These are phyloP conservation scores for Rambutsinella grinnellia DNA, from an alignment of 2,888 invertebrate genomes.

Conservation along the genomic window DNA sequence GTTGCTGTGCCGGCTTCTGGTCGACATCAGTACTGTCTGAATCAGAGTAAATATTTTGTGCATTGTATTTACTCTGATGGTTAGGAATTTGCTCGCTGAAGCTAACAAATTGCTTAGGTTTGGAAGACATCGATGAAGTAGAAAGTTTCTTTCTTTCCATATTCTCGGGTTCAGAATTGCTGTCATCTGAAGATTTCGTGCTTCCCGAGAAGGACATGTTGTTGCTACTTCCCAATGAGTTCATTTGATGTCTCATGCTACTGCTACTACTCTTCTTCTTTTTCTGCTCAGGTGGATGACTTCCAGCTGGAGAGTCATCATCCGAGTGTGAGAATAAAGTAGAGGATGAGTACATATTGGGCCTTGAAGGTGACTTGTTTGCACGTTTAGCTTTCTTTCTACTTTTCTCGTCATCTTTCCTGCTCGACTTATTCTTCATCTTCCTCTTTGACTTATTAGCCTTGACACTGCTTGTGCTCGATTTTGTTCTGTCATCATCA, in stretches of 20 bases:
- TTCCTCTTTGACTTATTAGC: constrained; percentile 52
- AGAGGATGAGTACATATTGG: constrained; percentile 50
- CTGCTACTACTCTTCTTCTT: constrained; percentile 63
- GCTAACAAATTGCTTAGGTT: constrained; percentile 25
- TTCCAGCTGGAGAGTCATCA: constrained; percentile 60
- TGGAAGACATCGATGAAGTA: constrained; percentile 13
- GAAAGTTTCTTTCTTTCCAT: constrained; percentile 26
- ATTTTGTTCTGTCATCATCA: constrained; percentile 71
- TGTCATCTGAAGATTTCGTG: constrained; percentile 62
- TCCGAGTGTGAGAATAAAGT: constrained; percentile 62
- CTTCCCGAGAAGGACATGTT: constrained; percentile 43
- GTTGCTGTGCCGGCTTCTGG: background rate
- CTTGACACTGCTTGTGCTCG: constrained; percentile 70
- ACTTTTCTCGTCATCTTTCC: constrained; percentile 42
- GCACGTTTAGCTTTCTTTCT: constrained; percentile 44
- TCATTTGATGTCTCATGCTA: constrained; percentile 40
- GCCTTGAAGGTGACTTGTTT: constrained; percentile 38
- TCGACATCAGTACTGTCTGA: constrained; percentile 59
- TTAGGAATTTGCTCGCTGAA: constrained; percentile 39
- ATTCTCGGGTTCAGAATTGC: constrained; percentile 50
- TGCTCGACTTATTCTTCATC: constrained; percentile 64
- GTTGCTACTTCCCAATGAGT: constrained; percentile 39
- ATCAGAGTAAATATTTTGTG: constrained; percentile 61
- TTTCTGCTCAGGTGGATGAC: constrained; percentile 50
- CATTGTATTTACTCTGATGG: constrained; percentile 48